Conservation (phyloP, 2,888 invertebrate species). For the Sthenelais limicola region DNA sequence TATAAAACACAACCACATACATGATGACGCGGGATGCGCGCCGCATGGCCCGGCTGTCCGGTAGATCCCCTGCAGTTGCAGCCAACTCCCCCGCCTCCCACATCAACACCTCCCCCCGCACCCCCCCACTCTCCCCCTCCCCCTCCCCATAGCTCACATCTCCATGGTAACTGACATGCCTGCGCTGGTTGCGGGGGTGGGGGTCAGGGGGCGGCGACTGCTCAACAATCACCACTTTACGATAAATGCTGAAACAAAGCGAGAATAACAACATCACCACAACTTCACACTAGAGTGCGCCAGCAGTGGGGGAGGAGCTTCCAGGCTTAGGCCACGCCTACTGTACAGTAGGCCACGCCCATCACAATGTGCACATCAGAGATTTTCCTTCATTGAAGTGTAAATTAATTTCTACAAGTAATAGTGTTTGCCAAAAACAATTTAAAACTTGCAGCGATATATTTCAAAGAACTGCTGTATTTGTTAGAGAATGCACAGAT, state of each 20-base stretch:
- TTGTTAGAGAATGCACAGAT: too few species aligned
- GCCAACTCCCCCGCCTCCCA: slow-evolving; percentile 13
- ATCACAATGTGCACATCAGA: too few species aligned
- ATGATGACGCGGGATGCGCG: slow-evolving; percentile 63
- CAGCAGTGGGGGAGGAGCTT: too few species aligned
- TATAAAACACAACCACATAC: slow-evolving; percentile 54
- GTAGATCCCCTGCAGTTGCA: slow-evolving; percentile 12
- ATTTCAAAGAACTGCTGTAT: too few species aligned
- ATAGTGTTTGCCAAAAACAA: too few species aligned
- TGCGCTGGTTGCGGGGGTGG: slow-evolving; percentile 23
- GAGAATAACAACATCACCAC: slow-evolving; percentile 4
- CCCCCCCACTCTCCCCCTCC: slow-evolving; percentile 2
- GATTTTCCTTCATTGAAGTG: too few species aligned
- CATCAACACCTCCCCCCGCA: slow-evolving; percentile 1
- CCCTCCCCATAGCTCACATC: slow-evolving; percentile 4
- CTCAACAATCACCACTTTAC: slow-evolving; percentile 38
- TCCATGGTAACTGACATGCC: slow-evolving; percentile 44
- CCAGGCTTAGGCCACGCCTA: too few species aligned
- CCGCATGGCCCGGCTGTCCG: slow-evolving; percentile 63
- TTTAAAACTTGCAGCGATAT: too few species aligned
- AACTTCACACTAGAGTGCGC: too few species aligned
- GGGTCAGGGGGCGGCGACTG: neutral
- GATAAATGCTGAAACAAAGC: slow-evolving; percentile 22
- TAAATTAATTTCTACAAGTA: too few species aligned
- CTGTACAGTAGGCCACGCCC: too few species aligned